Evolutionary conservation across 2,888 invertebrate species (phyloP).

Genomic region (Pinctada fucata): DNA sequence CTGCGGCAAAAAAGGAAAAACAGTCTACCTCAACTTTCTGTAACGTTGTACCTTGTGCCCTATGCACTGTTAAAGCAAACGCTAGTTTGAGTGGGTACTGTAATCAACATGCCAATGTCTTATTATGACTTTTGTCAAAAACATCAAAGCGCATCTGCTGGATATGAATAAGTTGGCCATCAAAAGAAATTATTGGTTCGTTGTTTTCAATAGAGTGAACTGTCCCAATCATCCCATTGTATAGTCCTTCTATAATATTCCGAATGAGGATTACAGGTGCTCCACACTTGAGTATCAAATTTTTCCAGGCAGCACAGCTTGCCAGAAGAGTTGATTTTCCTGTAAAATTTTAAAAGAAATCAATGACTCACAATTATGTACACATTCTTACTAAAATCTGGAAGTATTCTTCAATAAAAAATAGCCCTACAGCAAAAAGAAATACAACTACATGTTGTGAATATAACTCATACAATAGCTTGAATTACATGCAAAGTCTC

Average conservation of each 20-base stretch:
- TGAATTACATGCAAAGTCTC: no score
- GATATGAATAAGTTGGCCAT: neutral
- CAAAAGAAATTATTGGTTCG: constrained; percentile 6
- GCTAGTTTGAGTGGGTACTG: constrained; percentile 7
- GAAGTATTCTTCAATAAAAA: no score
- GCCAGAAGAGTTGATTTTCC: no score
- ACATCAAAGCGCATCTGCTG: neutral
- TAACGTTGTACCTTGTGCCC: constrained; percentile 14
- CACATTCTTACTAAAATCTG: no score
- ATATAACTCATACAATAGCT: no score
- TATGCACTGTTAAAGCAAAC: constrained; percentile 21
- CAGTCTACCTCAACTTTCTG: constrained; percentile 16
- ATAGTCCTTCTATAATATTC: constrained; percentile 1
- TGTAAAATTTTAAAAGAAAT: no score
- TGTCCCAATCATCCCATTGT: constrained; percentile 16
- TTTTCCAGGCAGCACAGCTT: no score
- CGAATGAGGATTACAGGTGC: constrained; percentile 10
- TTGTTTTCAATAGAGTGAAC: neutral
- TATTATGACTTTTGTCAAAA: neutral
- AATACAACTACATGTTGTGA: no score
- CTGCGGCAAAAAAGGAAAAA: constrained; percentile 23
- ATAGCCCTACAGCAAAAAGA: no score
- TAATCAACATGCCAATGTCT: neutral
- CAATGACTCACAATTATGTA: no score
- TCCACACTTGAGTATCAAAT: no score